A percentile compares a stretch with the other conserved stretches of the same genome.
These are phyloP conservation scores for Chrysomela aeneicollis DNA, from an alignment of 2,888 invertebrate species.

Conservation along the genomic window DNA sequence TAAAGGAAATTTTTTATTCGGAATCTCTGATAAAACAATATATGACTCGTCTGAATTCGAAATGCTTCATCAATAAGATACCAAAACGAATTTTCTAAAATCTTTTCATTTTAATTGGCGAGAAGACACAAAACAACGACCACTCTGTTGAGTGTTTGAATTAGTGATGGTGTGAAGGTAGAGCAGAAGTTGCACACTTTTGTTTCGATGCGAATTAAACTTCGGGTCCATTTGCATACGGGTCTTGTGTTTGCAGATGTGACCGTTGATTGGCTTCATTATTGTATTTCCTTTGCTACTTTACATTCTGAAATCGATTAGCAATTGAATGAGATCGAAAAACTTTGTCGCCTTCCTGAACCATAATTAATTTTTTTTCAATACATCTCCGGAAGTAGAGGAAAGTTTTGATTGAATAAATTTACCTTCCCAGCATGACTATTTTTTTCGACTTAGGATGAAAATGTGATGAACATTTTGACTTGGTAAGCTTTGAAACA, in stretches of 20 bases:
- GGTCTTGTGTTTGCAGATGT: not conserved
- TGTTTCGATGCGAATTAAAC: not conserved
- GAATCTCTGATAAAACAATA: too few relatives aligned
- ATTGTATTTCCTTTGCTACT: not conserved
- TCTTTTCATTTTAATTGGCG: too few relatives aligned
- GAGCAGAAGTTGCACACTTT: not conserved
- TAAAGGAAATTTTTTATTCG: too few relatives aligned
- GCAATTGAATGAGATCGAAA: not conserved
- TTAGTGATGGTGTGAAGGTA: not conserved
- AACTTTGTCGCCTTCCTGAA: not conserved
- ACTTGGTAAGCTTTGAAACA: too few relatives aligned
- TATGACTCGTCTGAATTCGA: too few relatives aligned
- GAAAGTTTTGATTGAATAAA: too few relatives aligned
- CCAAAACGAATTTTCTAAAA: too few relatives aligned
- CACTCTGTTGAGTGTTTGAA: not conserved
- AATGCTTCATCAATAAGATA: too few relatives aligned
- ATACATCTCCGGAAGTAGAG: too few relatives aligned
- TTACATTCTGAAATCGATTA: not conserved
- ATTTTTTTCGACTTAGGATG: too few relatives aligned
- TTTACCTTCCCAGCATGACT: too few relatives aligned
- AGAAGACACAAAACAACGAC: not conserved
- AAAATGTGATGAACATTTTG: too few relatives aligned
- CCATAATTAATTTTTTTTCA: not conserved
- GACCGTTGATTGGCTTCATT: not conserved
- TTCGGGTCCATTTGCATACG: not conserved